Conservation (phyloP, 1,140 invertebrate species). For the Lineus longissimus region DNA sequence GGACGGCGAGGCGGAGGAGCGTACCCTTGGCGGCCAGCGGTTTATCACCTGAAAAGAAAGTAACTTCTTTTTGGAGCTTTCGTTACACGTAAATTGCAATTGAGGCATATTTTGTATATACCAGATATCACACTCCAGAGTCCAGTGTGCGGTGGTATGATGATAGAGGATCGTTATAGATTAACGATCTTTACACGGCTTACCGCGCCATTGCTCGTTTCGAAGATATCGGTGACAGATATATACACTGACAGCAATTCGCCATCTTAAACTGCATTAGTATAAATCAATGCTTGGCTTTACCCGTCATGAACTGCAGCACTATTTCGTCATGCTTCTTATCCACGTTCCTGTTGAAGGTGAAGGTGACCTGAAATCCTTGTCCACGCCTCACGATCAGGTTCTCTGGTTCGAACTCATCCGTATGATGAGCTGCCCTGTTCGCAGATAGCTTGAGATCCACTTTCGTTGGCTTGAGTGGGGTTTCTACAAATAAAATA, state of each 20-base stretch:
- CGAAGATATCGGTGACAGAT: no score
- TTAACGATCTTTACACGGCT: no score
- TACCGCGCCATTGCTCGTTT: no score
- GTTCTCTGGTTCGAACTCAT: conserved; percentile 70
- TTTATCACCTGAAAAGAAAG: not conserved
- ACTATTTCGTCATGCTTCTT: conserved; percentile 71
- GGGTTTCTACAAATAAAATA: no score
- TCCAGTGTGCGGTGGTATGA: no score
- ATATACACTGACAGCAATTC: no score
- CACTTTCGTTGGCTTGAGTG: conserved; percentile 46
- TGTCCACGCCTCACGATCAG: conserved; percentile 80
- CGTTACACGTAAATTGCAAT: no score
- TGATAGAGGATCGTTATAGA: no score
- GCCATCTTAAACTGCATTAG: no score
- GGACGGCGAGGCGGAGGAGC: not conserved
- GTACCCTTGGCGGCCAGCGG: not conserved
- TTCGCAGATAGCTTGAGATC: conserved; percentile 70
- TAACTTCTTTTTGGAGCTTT: no score
- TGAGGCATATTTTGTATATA: no score
- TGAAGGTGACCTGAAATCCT: conserved; percentile 70
- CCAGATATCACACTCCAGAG: no score
- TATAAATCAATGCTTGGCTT: not conserved
- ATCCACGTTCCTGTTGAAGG: conserved; percentile 70
- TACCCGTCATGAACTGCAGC: conserved; percentile 64
- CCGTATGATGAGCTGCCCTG: conserved; percentile 71